Base-by-base conservation (phyloP, 2,797 vertebrate genomes). In the Karalla daura region DNA sequence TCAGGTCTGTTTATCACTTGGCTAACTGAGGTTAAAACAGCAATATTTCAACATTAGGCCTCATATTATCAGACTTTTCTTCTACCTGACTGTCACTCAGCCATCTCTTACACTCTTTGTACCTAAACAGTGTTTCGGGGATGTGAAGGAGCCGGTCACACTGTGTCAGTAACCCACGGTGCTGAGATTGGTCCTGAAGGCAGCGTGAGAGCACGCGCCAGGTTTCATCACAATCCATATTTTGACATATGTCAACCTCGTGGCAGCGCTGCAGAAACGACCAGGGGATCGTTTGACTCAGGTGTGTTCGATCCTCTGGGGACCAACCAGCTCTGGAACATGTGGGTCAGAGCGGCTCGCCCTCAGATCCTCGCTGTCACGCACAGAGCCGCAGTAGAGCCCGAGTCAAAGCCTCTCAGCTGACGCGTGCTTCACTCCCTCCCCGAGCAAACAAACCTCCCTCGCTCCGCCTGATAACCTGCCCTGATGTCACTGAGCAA, bases 401-500 rank as follows among this genome's bases (percentile, higher is more conserved):
- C 58, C 15, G 39, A 60, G 55, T 41, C 54, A 10, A 46, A 35
- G 36, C 46, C 62, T 65, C 55, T 60, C 20, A 43, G 53, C 67
- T 56, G 69, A 67, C 74, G 53, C 18, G 5, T 40, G 15, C 35
- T 30, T 13, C 14, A 4, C 55, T 15, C 76, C 40, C 80, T 69
- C 65, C 36, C 54, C 80, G 32, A 17, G 33, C 78, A 88, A 84
- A 88, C 78, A 87, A 63, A 53, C 47, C 65, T 68, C 70, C 53
- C 76, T 88, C 75, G 69, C 63, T 78, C 70, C 71, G 59, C 23
- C 6, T 12, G 21, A 74, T 76, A 63, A 75, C 61, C 60, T n/a
- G 3, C 32, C 66, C 15, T 83, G 83, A 87, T 47, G 79, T 89
- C 78, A 83, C 55, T 39, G 61, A 65, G 63, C 72, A 83, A 86